Evolutionary conservation across 2,797 vertebrate species (phyloP), one percentile per base, ranked within the genome.

Genomic region (Sebastes kiyomatsui): DNA sequence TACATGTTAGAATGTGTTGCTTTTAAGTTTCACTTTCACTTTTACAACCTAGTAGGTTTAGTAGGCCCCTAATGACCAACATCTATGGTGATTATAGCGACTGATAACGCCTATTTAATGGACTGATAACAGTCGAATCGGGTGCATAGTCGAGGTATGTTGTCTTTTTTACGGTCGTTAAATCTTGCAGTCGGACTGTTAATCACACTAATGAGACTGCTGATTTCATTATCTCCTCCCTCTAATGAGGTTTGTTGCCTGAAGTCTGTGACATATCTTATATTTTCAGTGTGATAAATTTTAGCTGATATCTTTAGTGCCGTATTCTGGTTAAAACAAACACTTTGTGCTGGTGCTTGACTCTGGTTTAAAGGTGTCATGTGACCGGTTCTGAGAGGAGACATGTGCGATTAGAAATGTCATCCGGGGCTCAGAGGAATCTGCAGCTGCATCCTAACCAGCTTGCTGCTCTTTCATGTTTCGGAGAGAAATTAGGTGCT

Each of bases 391-490:
- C 20, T 20, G 61, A 32, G 25, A 12, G 18, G 38, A 54, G 70
- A 46, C 38, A 9, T 3, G 12, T 7, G 30, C 11, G 64, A 64
- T 77, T 54, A 66, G 23, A 60, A n/a, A 67, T 30, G 27, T 70
- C 18, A 25, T 46, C 25, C 1, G 3, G 30, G 20, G 64, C 64
- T 68, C 58, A 42, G 69, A 72, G 38, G 54, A 59, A 55, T 49
- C 60, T 70, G 82, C 58, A 42, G 64, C 78, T 38, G 64, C 61
- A 38, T 14, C 67, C 67, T 18, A 67, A 77, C 13, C 67, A 49
- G 64, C 75, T 30, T 0, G 54, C 65, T 64, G 55, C 30, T 18
- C 71, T 58, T 73, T 77, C 74, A 77, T 60, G 59, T 77, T 52
- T 32, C 5, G 0, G 2, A 14, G 67, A 49, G 42, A 69, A 65